Percentiles rank a stretch among this genome's conserved stretches.
These are phyloP conservation scores for Synanthedon formicaeformis DNA, from an alignment of 2,888 invertebrate species.

Conservation along the genomic window DNA sequence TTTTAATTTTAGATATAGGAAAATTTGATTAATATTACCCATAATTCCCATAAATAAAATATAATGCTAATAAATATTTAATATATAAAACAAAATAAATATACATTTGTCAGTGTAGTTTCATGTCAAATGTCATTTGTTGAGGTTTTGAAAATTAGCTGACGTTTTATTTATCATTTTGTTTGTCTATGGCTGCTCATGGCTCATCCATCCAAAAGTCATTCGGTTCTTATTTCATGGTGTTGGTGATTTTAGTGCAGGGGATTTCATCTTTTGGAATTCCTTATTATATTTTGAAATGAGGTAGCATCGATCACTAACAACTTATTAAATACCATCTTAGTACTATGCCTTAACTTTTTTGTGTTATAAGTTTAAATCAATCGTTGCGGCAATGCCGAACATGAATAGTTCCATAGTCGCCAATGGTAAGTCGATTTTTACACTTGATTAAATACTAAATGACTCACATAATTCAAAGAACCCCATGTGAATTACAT, in stretches of 20 bases:
- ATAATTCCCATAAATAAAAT: too few species aligned
- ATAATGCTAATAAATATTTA: too few species aligned
- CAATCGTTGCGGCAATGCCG: slow-evolving; percentile 53
- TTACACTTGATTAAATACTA: slow-evolving; percentile 28
- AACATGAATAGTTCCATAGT: slow-evolving; percentile 55
- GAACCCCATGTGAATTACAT: background rate
- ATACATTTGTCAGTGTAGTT: too few species aligned
- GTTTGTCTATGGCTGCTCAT: slow-evolving; percentile 16
- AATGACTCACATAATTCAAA: slow-evolving; percentile 21
- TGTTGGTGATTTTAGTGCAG: slow-evolving; percentile 45
- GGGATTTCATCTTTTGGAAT: slow-evolving; percentile 26
- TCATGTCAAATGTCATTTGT: too few species aligned
- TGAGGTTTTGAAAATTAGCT: slow-evolving; percentile 3
- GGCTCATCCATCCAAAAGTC: slow-evolving; percentile 15
- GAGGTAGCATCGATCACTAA: slow-evolving; percentile 50
- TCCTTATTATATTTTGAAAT: slow-evolving; percentile 36
- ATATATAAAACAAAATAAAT: too few species aligned
- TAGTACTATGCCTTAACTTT: slow-evolving; percentile 61
- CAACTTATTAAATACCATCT: slow-evolving; percentile 32
- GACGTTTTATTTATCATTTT: slow-evolving; percentile 13
- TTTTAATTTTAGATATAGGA: too few species aligned
- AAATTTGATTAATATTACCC: too few species aligned
- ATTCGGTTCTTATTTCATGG: slow-evolving; percentile 18
- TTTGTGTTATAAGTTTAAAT: slow-evolving; percentile 37
- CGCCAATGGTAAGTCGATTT: slow-evolving; percentile 52